Conservation (phyloP, 92 coral and sea anemone species). For the Metridium senile region DNA sequence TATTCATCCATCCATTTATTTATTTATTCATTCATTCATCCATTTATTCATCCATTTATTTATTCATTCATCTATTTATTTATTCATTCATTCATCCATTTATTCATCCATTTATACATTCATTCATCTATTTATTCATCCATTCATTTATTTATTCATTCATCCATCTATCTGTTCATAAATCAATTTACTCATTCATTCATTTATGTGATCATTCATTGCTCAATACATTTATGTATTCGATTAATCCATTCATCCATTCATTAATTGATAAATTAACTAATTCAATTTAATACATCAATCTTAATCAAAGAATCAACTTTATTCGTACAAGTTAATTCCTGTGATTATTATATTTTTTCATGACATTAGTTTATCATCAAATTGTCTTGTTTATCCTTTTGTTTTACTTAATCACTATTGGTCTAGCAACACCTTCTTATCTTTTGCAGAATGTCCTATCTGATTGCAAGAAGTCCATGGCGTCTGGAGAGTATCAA, state of each 20-base stretch:
- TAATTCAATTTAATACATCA: background rate
- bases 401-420: no score
- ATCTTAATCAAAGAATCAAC: no score
- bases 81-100: background rate
- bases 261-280: background rate
- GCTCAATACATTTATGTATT: no score
- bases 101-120: background rate
- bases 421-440: no score
- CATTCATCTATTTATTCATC: no score
- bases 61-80: background rate
- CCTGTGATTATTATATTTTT: background rate
- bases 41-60: background rate
- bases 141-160: background rate
- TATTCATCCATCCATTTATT: background rate
- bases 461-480: conserved; percentile 20
- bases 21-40: background rate
- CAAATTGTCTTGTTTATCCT: background rate
- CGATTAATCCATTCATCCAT: background rate
- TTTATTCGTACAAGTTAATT: no score
- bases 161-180: background rate
- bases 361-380: background rate
- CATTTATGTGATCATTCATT: no score
- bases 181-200: background rate
- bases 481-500: conserved; percentile 42
- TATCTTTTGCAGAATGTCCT: conserved; percentile 27